A percentile compares a stretch with the other conserved stretches of the same genome.
Conservation (phyloP, 2,797 vertebrate species). For the Neosilurus hyrtlii region DNA sequence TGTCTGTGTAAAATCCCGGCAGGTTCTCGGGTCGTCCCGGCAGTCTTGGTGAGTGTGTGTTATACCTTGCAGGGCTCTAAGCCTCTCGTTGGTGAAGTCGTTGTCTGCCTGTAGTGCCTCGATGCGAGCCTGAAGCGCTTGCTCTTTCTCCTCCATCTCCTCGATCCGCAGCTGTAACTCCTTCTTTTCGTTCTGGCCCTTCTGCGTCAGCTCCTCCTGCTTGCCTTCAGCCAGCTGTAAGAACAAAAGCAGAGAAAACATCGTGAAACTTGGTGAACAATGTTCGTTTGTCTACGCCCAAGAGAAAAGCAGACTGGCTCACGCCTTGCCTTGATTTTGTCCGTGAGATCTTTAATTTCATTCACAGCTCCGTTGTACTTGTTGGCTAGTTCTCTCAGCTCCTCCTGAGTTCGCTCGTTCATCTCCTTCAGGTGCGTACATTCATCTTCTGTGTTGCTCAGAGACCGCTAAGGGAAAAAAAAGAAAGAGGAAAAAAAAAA, state of each 20-base stretch:
- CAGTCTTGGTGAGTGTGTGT: background rate
- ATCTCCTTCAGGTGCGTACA: conserved; percentile 98
- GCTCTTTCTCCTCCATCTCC: conserved; percentile 98
- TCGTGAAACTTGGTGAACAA: background rate
- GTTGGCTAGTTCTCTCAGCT: conserved; percentile 92
- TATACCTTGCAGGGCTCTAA: conserved; percentile 91
- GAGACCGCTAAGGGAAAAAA: conserved; percentile 77
- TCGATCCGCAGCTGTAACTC: conserved; percentile 91
- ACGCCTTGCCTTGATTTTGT: conserved; percentile 89
- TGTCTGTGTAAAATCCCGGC: too few species aligned
- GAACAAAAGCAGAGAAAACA: too few species aligned
- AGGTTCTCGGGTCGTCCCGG: background rate
- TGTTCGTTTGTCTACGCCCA: background rate
- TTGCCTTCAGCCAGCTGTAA: conserved; percentile 84
- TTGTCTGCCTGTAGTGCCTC: conserved; percentile 98
- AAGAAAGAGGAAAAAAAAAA: background rate
- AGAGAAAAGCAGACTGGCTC: background rate
- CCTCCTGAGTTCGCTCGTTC: conserved; percentile 94
- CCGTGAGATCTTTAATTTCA: conserved; percentile 95
- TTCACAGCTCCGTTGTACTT: conserved; percentile 97
- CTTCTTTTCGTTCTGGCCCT: conserved; percentile 88
- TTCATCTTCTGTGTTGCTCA: conserved; percentile 98
- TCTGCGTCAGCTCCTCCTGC: conserved; percentile 93
- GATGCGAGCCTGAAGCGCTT: conserved; percentile 95
- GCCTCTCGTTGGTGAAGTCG: conserved; percentile 96